Base-by-base conservation (phyloP, 2,888 invertebrate species). In the Mimas tiliae region DNA sequence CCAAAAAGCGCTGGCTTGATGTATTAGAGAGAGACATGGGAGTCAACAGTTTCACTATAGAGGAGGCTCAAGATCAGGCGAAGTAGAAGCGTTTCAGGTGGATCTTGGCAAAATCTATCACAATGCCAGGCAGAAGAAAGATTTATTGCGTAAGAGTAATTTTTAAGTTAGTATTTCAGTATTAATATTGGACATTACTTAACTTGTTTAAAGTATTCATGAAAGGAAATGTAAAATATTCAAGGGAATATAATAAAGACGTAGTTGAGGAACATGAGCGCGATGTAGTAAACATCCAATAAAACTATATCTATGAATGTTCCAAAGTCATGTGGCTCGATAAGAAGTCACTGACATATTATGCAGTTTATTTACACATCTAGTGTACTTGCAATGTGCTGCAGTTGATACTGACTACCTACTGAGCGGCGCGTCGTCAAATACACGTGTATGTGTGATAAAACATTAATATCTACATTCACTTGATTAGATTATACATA, bases 341-440 rank as follows among this genome's bases (percentile, higher is more conserved):
- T 86, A 86, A 86, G 70, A 71, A 80, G 84, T 83, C 86, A 85
- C 67, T 81, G 85, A 82, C 86, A 78, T 72, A 34, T 16, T 50
- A 53, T 63, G 63, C 62, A 58, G 51, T 62, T 48, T 64, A 51
- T 65, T 67, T 62, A 63, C 52, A 67, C 38, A 65, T 21, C 47
- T 27, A 45, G 62, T 52, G 48, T 52, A 62, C 45, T 63, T 19
- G 38, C 55, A 58, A 63, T n/a, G 8, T 34, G n/a, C 9, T 51
- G 33, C 55, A 48, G 51, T 65, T 42, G 65, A 19, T 58, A 27
- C 16, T 63, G 50, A 65, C 51, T 38, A 62, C 27, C 16, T 21
- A 42, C 47, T 42, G 42, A 19, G 12, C 19, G 19, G 6, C 38
- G 42, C 42, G 0, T 16, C 11, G 52, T 14, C 8, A 38, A 9